Evolutionary conservation across 2,888 invertebrate genomes (phyloP).

Genomic region (Camponotus fellah): DNA sequence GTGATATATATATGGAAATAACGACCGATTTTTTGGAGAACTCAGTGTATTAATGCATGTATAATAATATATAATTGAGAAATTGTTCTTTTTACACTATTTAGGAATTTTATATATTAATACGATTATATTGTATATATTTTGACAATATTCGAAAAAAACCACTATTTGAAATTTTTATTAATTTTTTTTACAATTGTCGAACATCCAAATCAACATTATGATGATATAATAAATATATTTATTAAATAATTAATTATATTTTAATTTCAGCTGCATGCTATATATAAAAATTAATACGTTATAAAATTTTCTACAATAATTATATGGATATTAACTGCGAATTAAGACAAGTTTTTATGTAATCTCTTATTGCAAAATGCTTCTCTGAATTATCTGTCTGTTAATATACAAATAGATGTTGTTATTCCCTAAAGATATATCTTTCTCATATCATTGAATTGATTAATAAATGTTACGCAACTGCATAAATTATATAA

Average conservation of each 20-base stretch:
- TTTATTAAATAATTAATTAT: slow-evolving; percentile 1
- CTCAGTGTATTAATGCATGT: background rate
- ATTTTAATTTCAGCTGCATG: slow-evolving; percentile 20
- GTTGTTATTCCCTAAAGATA: slow-evolving; percentile 26
- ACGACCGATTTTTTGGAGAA: slow-evolving; percentile 23
- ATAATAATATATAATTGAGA: background rate
- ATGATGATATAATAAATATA: background rate
- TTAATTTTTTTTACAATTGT: background rate
- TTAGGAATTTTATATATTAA: slow-evolving; percentile 29
- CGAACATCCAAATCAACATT: background rate
- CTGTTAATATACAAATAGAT: slow-evolving; percentile 21
- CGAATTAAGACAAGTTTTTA: background rate
- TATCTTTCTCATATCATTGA: slow-evolving; percentile 46
- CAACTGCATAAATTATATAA: slow-evolving; percentile 20
- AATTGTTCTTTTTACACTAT: slow-evolving; percentile 12
- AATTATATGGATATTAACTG: background rate
- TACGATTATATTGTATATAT: background rate
- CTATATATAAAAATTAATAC: slow-evolving; percentile 9
- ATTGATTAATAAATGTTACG: slow-evolving; percentile 50
- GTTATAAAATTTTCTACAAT: background rate
- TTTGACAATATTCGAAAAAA: slow-evolving; percentile 11
- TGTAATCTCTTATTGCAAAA: slow-evolving; percentile 17
- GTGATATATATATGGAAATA: slow-evolving; percentile 59
- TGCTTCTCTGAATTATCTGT: slow-evolving; percentile 32
- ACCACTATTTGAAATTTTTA: background rate